Evolutionary conservation across 2,797 vertebrate genomes (phyloP), one percentile per base, ranked within the genome.

Genomic region (Sylvilagus floridanus): DNA sequence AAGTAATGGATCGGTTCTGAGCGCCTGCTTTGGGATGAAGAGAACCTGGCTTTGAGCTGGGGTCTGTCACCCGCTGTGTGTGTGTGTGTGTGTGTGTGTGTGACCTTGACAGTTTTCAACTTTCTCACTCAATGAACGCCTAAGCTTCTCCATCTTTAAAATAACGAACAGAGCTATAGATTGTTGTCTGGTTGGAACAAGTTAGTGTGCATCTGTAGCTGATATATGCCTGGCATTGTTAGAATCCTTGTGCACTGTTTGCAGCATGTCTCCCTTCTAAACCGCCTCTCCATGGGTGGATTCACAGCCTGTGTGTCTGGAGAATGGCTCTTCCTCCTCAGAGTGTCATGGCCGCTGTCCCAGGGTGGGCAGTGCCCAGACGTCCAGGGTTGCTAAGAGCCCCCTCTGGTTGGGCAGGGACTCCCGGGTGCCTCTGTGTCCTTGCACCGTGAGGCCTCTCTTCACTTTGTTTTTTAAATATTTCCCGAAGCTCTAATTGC

Each of bases 391-490:
- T 73, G 30, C 72, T 78, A 28, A 42, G 63, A 75, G 85, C 85
- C 83, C 30, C 3, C 26, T 81, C 54, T 28, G 57, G 24, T 73
- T 68, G 71, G 95, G n/a, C 54, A 77, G 50, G 75, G 85, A 62
- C 68, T 84, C 77, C 84, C 22, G 73, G 86, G 66, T 93, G 86
- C 63, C 28, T 83, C 0, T 4, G 2, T 52, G 84, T 97, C 96
- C 96, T 71, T 71, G 87, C 71, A 6, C 96, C 63, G 4, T 13
- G 82, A 91, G 92, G 75, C 84, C 93, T 94, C 76, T 82, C 96
- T 50, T 94, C 71, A 57, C 96, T 97, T 92, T 96, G 96, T 95
- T 98, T 98, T 98, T 98, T 37, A 97, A 98, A 96, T 97, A 97
- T 97, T 97, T 97, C 96, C 90, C 93, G 2, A 76, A 92, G 93